A percentile compares a stretch with the other conserved stretches of the same genome.
phyloP scores from a whole-genome alignment of 1,140 invertebrate species.

The Achatina immaculata region DNA sequence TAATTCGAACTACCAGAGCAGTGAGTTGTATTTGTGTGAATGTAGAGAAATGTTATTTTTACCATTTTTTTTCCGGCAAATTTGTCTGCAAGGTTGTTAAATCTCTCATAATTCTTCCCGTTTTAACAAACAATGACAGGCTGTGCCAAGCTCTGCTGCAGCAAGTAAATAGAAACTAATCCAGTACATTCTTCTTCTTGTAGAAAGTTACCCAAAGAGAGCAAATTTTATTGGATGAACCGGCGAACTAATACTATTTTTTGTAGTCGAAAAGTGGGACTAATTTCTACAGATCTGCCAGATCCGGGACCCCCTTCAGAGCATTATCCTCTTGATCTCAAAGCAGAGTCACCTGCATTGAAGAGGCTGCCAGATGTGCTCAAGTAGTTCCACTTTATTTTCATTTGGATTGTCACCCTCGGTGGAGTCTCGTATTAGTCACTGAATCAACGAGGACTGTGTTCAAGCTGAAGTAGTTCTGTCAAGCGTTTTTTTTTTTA shows the following conservation, averaged over 20 bases:
- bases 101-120: too few species aligned
- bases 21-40: too few species aligned
- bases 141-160: too few species aligned
- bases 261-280: neutral
- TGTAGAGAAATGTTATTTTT: too few species aligned
- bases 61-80: too few species aligned
- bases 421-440: neutral
- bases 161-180: too few species aligned
- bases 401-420: neutral
- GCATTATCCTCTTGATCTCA: neutral
- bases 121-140: too few species aligned
- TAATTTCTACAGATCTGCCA: neutral
- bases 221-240: too few species aligned
- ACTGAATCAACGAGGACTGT: neutral
- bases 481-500: neutral
- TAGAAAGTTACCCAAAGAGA: too few species aligned
- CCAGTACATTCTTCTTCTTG: too few species aligned
- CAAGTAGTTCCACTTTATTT: slow-evolving; percentile 1
- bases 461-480: neutral
- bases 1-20: too few species aligned
- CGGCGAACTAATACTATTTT: neutral
- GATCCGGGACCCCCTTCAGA: neutral
- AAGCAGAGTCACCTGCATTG: neutral
- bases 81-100: too few species aligned
- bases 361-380: neutral